Evolutionary conservation across 1,140 invertebrate genomes (phyloP).

Genomic region (Drosophila pseudoananassae): DNA sequence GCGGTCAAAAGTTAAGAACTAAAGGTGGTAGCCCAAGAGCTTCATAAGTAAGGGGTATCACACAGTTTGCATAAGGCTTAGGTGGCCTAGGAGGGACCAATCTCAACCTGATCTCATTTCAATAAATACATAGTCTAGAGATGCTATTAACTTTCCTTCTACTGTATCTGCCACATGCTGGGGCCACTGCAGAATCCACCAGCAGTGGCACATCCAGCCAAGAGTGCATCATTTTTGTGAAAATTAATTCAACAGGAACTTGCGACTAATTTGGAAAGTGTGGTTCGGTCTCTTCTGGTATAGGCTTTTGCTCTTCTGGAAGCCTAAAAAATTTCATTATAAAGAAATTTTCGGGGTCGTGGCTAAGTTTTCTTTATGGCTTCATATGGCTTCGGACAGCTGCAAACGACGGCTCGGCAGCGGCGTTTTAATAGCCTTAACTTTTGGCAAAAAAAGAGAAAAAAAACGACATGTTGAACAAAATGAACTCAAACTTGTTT

Average conservation of each 20-base stretch:
- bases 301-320: slow-evolving; percentile 1
- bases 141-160: not conserved
- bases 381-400: slow-evolving; percentile 75
- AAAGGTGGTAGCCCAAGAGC: not conserved
- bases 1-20: not conserved
- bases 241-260: slow-evolving; percentile 76
- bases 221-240: slow-evolving; percentile 28
- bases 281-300: not conserved
- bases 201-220: slow-evolving; percentile 34
- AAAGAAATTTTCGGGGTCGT: slow-evolving; percentile 54
- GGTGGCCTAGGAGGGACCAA: not conserved
- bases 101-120: not conserved
- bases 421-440: slow-evolving; percentile 73
- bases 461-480: slow-evolving; percentile 3
- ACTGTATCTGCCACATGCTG: slow-evolving; percentile 31
- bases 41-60: not conserved
- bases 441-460: slow-evolving; percentile 55
- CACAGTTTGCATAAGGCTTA: not conserved
- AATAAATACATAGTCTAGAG: no score
- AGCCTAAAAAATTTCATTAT: slow-evolving; percentile 68
- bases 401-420: slow-evolving; percentile 56
- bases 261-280: slow-evolving; percentile 74
- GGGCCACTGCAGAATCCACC: not conserved
- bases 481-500: slow-evolving; percentile 60
- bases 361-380: slow-evolving; percentile 71